These are phyloP conservation scores for Chymomyza caudatula DNA, from an alignment of 2,888 invertebrate species.

Conservation along the genomic window DNA sequence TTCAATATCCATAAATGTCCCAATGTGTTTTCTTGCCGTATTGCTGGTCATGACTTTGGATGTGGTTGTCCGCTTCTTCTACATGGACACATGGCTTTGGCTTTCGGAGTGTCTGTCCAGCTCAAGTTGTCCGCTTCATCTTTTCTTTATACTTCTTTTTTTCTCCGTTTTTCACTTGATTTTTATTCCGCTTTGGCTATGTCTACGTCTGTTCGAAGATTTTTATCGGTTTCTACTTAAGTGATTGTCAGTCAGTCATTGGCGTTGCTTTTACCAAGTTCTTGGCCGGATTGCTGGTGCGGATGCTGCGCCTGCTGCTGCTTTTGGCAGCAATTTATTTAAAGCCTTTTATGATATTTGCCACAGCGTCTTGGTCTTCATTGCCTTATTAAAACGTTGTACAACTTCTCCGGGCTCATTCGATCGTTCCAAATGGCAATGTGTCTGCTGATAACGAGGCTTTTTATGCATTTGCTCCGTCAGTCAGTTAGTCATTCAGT, in stretches of 20 bases:
- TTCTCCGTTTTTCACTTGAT: constrained; percentile 8
- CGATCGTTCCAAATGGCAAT: constrained; percentile 34
- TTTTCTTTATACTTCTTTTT: not conserved
- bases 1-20: constrained; percentile 71
- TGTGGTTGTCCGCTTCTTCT: constrained; percentile 46
- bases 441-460: constrained; percentile 32
- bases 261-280: constrained; percentile 23
- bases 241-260: constrained; percentile 72
- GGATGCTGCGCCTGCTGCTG: constrained; percentile 14
- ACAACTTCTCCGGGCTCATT: constrained; percentile 7
- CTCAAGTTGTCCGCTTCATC: not conserved
- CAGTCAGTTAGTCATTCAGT: not conserved
- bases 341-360: constrained; percentile 56
- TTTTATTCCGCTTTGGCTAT: not conserved
- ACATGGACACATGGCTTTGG: constrained; percentile 20
- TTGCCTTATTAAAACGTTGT: constrained; percentile 16
- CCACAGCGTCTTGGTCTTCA: constrained; percentile 12
- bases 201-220: constrained; percentile 49
- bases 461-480: constrained; percentile 12
- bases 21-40: constrained; percentile 44
- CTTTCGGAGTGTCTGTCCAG: constrained; percentile 10
- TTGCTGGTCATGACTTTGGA: constrained; percentile 39
- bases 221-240: constrained; percentile 72
- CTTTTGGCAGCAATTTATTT: constrained; percentile 58
- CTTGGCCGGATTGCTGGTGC: not conserved